Base-by-base conservation (phyloP, 2,797 vertebrate species). In the Vespertilio murinus region DNA sequence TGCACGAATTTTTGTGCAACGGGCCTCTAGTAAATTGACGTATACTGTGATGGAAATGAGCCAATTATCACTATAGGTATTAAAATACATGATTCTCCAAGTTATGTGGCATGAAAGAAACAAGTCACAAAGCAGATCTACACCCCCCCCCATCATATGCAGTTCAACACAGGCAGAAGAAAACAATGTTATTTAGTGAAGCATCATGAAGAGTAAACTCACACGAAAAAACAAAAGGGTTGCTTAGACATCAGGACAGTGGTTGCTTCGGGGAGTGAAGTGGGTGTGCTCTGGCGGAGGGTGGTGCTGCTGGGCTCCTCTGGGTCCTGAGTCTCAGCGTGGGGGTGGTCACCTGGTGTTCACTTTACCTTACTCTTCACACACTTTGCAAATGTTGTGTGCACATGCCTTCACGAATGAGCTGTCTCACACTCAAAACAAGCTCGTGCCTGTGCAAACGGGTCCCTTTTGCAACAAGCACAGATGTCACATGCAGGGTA, bases 261-360 rank as follows among this genome's bases (percentile, higher is more conserved):
- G 38, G 35, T 45, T 70, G n/a, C 4, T 12, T 40, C 35, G 11
- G 38, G 59, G 25, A 56, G 40, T 33, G 8, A 17, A 23, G 5
- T 17, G 3, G 18, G 2, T 28, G 6, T n/a, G 6, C 22, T 59
- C 47, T 11, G 5, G 5, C 8, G 0, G 22, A 20, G 42, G 40
- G 11, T 6, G 22, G 25, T 20, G 23, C 71, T 67, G 22, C 71
- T 23, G 22, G 35, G 35, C 16, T 52, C 30, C 45, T 61, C 3
- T 22, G 8, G 5, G 35, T 23, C 25, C 59, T 61, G 1, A 28
- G 25, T 52, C 78, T 13, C 33, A 42, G 4, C 71, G 11, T n/a
- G 45, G 10, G 14, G 52, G 25, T n/a, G 38, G 35, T 10, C 40
- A 70, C 75, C 22, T 22, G 33, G 40, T 56, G 45, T 86, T 71